Evolutionary conservation across 2,888 invertebrate species (phyloP).

Genomic region (Dilophus febrilis): DNA sequence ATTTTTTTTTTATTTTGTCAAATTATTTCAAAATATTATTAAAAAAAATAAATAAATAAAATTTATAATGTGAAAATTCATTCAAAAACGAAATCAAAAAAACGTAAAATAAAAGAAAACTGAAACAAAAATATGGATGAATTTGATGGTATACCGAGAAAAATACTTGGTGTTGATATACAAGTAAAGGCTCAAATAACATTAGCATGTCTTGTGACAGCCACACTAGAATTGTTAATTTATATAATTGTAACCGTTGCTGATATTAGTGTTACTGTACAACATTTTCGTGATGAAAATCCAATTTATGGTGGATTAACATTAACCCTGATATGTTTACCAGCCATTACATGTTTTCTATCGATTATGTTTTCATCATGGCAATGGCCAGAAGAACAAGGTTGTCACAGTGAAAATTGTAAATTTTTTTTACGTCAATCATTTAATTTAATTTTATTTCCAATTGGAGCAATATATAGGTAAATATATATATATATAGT

Average conservation of each 20-base stretch:
- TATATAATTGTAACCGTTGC: constrained; percentile 50
- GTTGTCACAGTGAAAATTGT: constrained; percentile 30
- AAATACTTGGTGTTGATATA: constrained; percentile 23
- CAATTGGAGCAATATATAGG: constrained; percentile 46
- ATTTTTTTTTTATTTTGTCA: too few relatives aligned
- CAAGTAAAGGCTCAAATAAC: constrained; percentile 26
- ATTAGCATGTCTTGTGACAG: constrained; percentile 34
- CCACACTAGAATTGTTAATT: constrained; percentile 38
- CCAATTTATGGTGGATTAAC: constrained; percentile 33
- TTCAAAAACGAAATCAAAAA: not conserved
- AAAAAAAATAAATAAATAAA: too few relatives aligned
- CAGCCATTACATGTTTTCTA: constrained; percentile 38
- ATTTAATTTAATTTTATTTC: constrained; percentile 36
- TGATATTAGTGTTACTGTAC: constrained; percentile 46
- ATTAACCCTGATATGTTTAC: constrained; percentile 32
- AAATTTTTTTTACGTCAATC: constrained; percentile 33
- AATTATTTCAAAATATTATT: too few relatives aligned
- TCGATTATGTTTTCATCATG: constrained; percentile 41
- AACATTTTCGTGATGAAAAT: constrained; percentile 43
- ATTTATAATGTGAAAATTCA: not conserved
- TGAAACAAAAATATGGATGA: constrained; percentile 14
- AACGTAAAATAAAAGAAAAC: too few relatives aligned
- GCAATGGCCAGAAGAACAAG: constrained; percentile 34
- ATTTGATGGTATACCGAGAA: constrained; percentile 20
- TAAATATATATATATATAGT: constrained; percentile 15